Conservation (phyloP, 2,797 vertebrate genomes). For the Galaxias olidus region DNA sequence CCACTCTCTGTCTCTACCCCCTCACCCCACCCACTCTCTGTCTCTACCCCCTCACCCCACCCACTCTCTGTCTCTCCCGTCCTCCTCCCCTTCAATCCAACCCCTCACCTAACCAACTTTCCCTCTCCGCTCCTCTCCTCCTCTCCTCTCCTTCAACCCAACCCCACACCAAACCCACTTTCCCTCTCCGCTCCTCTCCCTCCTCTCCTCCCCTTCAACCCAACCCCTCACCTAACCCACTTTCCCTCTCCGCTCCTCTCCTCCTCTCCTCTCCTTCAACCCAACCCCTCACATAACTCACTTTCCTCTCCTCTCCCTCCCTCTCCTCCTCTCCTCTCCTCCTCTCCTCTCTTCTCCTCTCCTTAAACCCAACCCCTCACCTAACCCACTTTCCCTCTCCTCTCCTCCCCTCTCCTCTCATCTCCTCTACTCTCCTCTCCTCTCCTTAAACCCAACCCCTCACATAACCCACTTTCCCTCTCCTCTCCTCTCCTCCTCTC, state of each 20-base stretch:
- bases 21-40: not conserved
- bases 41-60: not conserved
- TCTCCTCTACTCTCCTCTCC: not conserved
- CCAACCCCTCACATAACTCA: too few relatives aligned
- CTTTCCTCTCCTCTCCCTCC: too few relatives aligned
- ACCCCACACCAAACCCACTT: too few relatives aligned
- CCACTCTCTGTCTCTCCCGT: not conserved
- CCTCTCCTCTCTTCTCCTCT: not conserved
- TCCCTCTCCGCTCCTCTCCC: not conserved
- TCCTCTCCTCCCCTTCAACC: too few relatives aligned
- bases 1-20: not conserved
- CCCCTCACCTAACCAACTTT: not conserved
- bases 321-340: not conserved
- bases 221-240: too few relatives aligned
- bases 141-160: not conserved
- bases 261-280: slow-evolving; percentile 11
- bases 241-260: too few relatives aligned
- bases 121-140: not conserved
- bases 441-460: too few relatives aligned
- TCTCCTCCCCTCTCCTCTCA: not conserved
- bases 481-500: too few relatives aligned
- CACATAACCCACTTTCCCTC: too few relatives aligned
- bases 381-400: not conserved
- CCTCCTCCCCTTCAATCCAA: not conserved
- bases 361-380: too few relatives aligned